Base-by-base conservation (phyloP, 23 tunicate genomes). In the Trididemnum miniatum region DNA sequence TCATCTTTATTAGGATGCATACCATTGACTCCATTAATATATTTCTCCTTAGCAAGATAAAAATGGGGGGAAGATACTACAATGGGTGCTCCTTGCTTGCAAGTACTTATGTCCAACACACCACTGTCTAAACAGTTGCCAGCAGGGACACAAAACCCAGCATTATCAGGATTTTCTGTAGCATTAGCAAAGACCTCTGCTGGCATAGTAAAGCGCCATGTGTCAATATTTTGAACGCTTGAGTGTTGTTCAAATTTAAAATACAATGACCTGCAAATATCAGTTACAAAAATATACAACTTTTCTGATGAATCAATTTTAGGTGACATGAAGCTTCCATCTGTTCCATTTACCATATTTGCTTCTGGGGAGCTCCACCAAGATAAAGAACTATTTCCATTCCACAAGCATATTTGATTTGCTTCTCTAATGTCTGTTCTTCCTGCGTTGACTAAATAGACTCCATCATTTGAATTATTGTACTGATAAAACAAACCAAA, bases 261-360 rank as follows among this genome's bases (percentile, higher is more conserved):
- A 25, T 88, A 89, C 31, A 84, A 25, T 2, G 98, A 88, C 73
- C 93, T 88, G 63, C 98, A 93, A 44, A 93, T 75, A 80, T 93
- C 98, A 0, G 91, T 93, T n/a, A 67, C 80, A 67, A 50, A 93
- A 0, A 80, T 71, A 65, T 88, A 87, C 20, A 93, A 54, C 23
- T 38, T 59, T 7, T 84, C 84, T 20, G 79, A 66, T 20, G 35
- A 28, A 20, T 57, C 78, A 35, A 93, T 72, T 30, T 80, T 87
- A 0, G 98, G 89, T 12, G 82, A 35, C 84, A 93, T 83, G 76
- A 88, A 88, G 1, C 71, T 80, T 26, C 98, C 98, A 80, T 93
- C 98, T 51, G 88, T 88, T 22, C 98, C 98, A 76, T 93, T 93
- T 7, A 93, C 54, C 98, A 93, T 93, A 64, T 93, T 93, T 12